Base-by-base conservation (phyloP, 2,888 invertebrate species). In the Clepsis dumicolana region DNA sequence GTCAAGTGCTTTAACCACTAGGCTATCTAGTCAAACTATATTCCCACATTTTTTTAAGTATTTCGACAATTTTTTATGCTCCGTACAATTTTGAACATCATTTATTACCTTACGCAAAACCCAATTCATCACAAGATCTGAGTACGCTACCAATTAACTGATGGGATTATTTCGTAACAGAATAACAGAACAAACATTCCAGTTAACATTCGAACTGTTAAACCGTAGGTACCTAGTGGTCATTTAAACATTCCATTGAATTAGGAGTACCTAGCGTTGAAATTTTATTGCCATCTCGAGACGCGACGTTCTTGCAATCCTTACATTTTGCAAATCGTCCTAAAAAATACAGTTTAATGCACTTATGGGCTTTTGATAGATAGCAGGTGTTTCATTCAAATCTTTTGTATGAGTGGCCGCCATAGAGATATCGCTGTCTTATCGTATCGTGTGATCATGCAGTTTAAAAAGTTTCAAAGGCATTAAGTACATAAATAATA, bases 121-220 rank as follows among this genome's bases (percentile, higher is more conserved):
- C 52, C 67, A 75, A 82, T 80, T 78, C 74, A 81, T 81, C 77
- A 79, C 73, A 73, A 59, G 59, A 75, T 73, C 71, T 73, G 70
- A 75, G 76, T 78, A 78, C 73, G 69, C 74, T 70, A 70, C 74
- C 81, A 83, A 81, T 84, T 83, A 84, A 77, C 77, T 62, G 73
- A 72, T 70, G 61, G 68, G 65, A 72, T 60, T 71, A 74, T 84
- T 82, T 79, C 76, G 80, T 77, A 83, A 85, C 60, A 71, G 59
- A 74, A 79, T 80, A 83, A 81, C 79, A 65, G 71, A 75, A 70
- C 75, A 70, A 79, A 78, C 80, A 78, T 81, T 76, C 77, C 77
- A 75, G 71, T 77, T 79, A 80, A 82, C 83, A 87, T 87, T 83
- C 80, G 79, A 83, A 83, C 32, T 63, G 21, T 64, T 27, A 52